Conservation (phyloP, 2,888 invertebrate species). For the Euproctis similis region DNA sequence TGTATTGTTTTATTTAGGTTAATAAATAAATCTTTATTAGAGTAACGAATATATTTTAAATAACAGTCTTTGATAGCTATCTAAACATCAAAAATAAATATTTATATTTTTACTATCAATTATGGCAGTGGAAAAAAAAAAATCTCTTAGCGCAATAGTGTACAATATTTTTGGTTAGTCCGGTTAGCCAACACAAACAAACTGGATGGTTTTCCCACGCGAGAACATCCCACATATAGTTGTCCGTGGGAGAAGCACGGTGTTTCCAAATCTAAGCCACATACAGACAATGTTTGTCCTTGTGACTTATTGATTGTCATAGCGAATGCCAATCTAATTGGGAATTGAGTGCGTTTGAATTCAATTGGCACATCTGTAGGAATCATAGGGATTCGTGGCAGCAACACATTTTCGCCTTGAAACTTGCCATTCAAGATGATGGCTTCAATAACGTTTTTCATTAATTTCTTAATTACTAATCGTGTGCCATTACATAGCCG, state of each 20-base stretch:
- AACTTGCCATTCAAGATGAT: constrained; percentile 10
- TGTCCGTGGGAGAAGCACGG: constrained; percentile 36
- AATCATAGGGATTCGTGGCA: constrained; percentile 7
- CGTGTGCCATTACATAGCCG: constrained; percentile 9
- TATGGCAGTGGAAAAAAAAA: no score
- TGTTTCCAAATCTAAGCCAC: constrained; percentile 17
- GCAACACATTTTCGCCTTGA: constrained; percentile 7
- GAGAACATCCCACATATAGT: constrained; percentile 35
- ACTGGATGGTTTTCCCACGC: constrained; percentile 17
- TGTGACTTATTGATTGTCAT: constrained; percentile 3
- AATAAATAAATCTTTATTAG: no score
- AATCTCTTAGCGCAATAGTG: no score
- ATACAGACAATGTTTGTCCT: constrained; percentile 1
- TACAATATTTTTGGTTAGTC: no score
- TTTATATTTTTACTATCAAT: no score
- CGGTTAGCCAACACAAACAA: constrained; percentile 23
- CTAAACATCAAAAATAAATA: no score
- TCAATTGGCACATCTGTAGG: background rate
- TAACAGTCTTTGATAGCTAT: no score
- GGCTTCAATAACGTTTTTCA: constrained; percentile 10
- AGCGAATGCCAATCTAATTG: background rate
- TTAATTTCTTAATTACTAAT: constrained; percentile 7
- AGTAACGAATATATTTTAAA: no score
- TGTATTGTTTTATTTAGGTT: no score
- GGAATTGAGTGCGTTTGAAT: background rate